phyloP scores from a whole-genome alignment of 2,888 invertebrate genomes.

The Meteorus cinctellus region DNA sequence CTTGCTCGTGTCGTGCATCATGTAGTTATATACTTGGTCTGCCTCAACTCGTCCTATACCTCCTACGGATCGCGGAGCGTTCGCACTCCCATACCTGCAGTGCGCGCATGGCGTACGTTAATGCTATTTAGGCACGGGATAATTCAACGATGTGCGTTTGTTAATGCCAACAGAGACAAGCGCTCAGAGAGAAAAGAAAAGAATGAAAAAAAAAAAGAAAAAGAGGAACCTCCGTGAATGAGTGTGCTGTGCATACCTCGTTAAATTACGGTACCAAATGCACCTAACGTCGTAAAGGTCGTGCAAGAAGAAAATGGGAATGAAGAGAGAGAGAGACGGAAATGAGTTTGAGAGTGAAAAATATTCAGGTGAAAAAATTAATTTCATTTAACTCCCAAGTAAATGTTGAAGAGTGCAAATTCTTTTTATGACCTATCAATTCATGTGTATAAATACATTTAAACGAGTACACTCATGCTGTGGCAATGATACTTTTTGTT shows the following conservation, averaged over 20 bases:
- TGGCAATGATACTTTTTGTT: no score
- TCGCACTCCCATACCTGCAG: not conserved
- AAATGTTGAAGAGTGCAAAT: not conserved
- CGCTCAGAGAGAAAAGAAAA: not conserved
- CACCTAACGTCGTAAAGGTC: slow-evolving; percentile 49
- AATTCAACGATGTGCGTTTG: slow-evolving; percentile 53
- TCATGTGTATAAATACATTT: no score
- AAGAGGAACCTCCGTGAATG: slow-evolving; percentile 27
- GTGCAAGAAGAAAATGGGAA: slow-evolving; percentile 38
- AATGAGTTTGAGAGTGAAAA: slow-evolving; percentile 16
- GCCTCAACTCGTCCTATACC: slow-evolving; percentile 23
- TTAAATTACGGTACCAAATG: slow-evolving; percentile 52
- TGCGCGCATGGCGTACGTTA: slow-evolving; percentile 34
- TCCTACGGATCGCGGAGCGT: slow-evolving; percentile 1
- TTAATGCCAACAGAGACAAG: slow-evolving; percentile 47
- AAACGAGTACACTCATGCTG: no score
- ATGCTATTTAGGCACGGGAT: slow-evolving; percentile 58
- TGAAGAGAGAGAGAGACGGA: slow-evolving; percentile 10
- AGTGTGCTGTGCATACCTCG: slow-evolving; percentile 44
- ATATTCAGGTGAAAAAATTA: not conserved
- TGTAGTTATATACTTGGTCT: slow-evolving; percentile 20
- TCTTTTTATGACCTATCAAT: not conserved
- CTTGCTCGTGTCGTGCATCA: slow-evolving; percentile 2
- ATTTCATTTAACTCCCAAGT: not conserved
- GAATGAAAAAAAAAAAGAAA: not conserved